Percentiles rank a stretch among this genome's conserved stretches.
These are phyloP conservation scores for Apodemus agrarius DNA, from an alignment of 2,797 vertebrate genomes.

Conservation along the genomic window DNA sequence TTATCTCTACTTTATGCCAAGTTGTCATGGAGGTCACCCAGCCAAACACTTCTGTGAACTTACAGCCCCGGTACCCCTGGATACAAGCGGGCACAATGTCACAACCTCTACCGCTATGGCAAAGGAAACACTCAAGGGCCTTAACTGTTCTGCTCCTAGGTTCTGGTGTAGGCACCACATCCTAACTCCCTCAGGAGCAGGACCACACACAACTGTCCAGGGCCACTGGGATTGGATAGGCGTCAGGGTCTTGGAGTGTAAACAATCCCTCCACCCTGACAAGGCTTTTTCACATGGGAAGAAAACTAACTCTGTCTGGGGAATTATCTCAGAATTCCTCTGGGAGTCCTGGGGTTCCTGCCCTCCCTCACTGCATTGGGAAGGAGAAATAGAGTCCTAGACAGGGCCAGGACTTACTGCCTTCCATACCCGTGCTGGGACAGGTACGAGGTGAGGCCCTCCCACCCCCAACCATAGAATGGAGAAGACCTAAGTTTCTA, in stretches of 20 bases:
- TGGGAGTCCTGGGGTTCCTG: background rate
- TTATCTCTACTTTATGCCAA: background rate
- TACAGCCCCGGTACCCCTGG: background rate
- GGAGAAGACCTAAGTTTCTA: background rate
- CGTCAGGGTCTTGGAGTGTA: background rate
- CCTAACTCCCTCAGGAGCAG: background rate
- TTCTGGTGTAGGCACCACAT: background rate
- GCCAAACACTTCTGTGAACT: background rate
- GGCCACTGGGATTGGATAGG: background rate
- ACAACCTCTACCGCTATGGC: background rate
- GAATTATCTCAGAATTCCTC: background rate
- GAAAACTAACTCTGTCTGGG: background rate
- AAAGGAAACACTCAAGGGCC: background rate
- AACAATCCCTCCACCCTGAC: background rate
- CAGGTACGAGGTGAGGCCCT: background rate
- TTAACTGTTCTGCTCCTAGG: background rate
- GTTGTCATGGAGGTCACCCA: background rate
- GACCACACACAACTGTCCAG: background rate
- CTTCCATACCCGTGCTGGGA: background rate
- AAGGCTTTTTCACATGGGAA: background rate
- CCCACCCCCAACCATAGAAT: background rate
- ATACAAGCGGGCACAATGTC: background rate
- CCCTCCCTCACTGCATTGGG: background rate
- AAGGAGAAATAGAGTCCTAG: background rate
- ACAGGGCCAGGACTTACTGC: accelerated